Conservation (phyloP, 2,888 invertebrate species). For the Athripsodes cinereus region DNA sequence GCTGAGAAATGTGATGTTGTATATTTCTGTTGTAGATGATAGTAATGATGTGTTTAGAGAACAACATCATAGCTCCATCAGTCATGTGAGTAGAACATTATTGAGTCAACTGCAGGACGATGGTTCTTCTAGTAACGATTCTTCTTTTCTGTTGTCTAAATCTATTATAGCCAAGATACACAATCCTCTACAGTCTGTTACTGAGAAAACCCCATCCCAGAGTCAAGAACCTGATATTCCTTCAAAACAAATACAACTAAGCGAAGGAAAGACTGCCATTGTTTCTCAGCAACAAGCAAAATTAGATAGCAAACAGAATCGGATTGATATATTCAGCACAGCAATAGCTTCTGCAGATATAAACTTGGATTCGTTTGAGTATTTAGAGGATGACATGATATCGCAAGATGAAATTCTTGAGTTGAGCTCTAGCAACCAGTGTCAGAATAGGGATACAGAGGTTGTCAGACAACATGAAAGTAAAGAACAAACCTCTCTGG, state of each 20-base stretch:
- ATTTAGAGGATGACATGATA: slow-evolving; percentile 46
- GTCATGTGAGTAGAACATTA: slow-evolving; percentile 44
- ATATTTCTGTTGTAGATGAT: slow-evolving; percentile 36
- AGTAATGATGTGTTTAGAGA: slow-evolving; percentile 37
- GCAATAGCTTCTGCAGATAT: slow-evolving; percentile 49
- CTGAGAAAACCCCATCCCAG: slow-evolving; percentile 30
- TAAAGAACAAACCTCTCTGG: slow-evolving; percentile 28
- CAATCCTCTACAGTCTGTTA: slow-evolving; percentile 27
- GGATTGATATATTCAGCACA: slow-evolving; percentile 51
- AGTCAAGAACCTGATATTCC: background rate
- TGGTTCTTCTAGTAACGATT: slow-evolving; percentile 49
- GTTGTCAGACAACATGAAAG: slow-evolving; percentile 25
- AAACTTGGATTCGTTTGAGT: slow-evolving; percentile 49
- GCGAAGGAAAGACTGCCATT: slow-evolving; percentile 30
- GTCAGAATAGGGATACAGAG: slow-evolving; percentile 32
- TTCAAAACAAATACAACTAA: background rate
- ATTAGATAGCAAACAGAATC: slow-evolving; percentile 28
- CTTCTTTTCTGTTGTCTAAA: slow-evolving; percentile 40
- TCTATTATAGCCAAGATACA: slow-evolving; percentile 20
- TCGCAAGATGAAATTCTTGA: slow-evolving; percentile 43
- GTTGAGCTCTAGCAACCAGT: background rate
- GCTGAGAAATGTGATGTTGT: background rate
- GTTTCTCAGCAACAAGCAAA: slow-evolving; percentile 9
- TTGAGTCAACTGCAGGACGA: slow-evolving; percentile 51
- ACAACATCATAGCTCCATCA: slow-evolving; percentile 40